A percentile compares a stretch with the other conserved stretches of the same genome.
These are phyloP conservation scores for Cryptoblepharus egeriae DNA, from an alignment of 2,797 vertebrate genomes.

Conservation along the genomic window DNA sequence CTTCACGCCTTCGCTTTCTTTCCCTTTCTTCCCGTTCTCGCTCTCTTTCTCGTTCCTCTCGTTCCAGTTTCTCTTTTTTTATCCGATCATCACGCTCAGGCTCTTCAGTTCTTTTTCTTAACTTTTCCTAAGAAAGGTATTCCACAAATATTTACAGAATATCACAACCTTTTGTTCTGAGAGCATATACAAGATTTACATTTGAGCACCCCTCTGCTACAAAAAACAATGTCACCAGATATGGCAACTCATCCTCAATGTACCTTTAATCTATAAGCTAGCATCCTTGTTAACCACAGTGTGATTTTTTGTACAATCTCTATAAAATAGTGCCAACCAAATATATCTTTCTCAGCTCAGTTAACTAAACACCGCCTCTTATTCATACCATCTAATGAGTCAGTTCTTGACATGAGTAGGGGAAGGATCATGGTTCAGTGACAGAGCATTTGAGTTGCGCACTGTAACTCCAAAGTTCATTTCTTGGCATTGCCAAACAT, in stretches of 20 bases:
- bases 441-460: too few relatives aligned
- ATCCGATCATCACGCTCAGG: conserved; percentile 88
- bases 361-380: background rate
- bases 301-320: background rate
- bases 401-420: too few relatives aligned
- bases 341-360: background rate
- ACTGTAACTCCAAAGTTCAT: too few relatives aligned
- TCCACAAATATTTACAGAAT: background rate
- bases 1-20: conserved; percentile 79
- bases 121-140: conserved; percentile 75
- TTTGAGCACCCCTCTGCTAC: background rate
- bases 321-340: background rate
- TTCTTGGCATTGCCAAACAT: too few relatives aligned
- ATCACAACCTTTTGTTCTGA: too few relatives aligned
- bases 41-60: conserved; percentile 84
- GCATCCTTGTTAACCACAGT: background rate
- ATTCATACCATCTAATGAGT: too few relatives aligned
- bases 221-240: background rate
- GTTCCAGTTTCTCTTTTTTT: conserved; percentile 87
- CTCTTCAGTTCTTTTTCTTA: conserved; percentile 88
- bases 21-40: conserved; percentile 82
- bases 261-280: background rate
- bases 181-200: background rate
- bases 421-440: too few relatives aligned
- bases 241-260: background rate